Conservation (phyloP, 2,888 invertebrate species). For the Acronicta leporina region DNA sequence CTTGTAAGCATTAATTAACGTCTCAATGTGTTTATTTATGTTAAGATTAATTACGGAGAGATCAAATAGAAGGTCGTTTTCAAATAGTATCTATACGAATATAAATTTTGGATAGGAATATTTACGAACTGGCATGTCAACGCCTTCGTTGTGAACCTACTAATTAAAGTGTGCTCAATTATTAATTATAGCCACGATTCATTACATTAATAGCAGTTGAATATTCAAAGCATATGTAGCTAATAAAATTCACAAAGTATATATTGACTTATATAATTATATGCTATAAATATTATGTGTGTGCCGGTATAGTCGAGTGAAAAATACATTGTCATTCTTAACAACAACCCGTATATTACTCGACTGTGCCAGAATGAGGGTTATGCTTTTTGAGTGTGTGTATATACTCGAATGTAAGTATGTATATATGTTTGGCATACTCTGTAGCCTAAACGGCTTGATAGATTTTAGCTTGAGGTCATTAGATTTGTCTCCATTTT, state of each 20-base stretch:
- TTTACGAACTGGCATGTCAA: conserved; percentile 58
- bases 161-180: conserved; percentile 57
- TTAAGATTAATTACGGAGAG: conserved; percentile 52
- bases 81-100: conserved; percentile 44
- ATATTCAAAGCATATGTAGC: conserved; percentile 36
- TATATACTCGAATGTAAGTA: no score
- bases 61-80: conserved; percentile 53
- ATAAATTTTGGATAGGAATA: conserved; percentile 56
- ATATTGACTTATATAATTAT: conserved; percentile 53
- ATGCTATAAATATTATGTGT: conserved; percentile 16
- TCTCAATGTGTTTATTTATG: conserved; percentile 50
- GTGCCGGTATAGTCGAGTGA: background rate
- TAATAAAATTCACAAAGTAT: conserved; percentile 35
- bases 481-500: no score
- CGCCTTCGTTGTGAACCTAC: conserved; percentile 54
- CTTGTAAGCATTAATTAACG: conserved; percentile 57
- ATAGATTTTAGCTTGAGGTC: no score
- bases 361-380: no score
- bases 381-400: no score
- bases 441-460: no score
- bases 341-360: background rate
- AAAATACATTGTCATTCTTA: background rate
- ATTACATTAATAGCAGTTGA: conserved; percentile 37
- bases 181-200: conserved; percentile 52
- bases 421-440: no score